phyloP scores from a whole-genome alignment of 92 coral and sea anemone species.

The Epizoanthus illoricatus region DNA sequence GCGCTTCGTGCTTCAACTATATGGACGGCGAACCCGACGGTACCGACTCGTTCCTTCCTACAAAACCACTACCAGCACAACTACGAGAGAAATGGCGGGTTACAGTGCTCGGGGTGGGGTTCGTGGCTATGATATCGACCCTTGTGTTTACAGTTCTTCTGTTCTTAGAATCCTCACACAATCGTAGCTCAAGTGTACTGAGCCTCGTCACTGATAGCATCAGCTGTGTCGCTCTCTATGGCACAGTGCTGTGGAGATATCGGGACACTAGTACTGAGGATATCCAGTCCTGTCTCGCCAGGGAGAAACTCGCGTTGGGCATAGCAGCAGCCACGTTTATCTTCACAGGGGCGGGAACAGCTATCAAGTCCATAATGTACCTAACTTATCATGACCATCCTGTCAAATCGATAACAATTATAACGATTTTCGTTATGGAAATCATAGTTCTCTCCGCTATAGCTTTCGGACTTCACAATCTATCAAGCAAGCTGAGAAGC shows the following conservation, averaged over 20 bases:
- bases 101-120: background rate
- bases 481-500: background rate
- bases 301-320: background rate
- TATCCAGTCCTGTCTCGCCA: background rate
- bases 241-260: slow-evolving; percentile 12
- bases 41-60: background rate
- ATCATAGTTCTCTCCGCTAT: background rate
- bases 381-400: background rate
- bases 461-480: background rate
- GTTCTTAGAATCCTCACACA: background rate
- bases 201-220: background rate
- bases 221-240: slow-evolving; percentile 5
- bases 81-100: slow-evolving; percentile 1
- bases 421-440: background rate
- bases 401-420: background rate
- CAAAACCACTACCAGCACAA: background rate
- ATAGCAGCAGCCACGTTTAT: background rate
- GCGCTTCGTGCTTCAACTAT: slow-evolving; percentile 1
- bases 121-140: background rate
- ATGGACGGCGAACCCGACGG: background rate
- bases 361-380: background rate
- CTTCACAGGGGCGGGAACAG: background rate
- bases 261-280: background rate
- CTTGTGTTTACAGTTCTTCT: background rate
- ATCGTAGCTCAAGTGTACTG: background rate